These are phyloP conservation scores for Melanotaenia duboulayi DNA, from an alignment of 2,113 vertebrate species.

Conservation along the genomic window DNA sequence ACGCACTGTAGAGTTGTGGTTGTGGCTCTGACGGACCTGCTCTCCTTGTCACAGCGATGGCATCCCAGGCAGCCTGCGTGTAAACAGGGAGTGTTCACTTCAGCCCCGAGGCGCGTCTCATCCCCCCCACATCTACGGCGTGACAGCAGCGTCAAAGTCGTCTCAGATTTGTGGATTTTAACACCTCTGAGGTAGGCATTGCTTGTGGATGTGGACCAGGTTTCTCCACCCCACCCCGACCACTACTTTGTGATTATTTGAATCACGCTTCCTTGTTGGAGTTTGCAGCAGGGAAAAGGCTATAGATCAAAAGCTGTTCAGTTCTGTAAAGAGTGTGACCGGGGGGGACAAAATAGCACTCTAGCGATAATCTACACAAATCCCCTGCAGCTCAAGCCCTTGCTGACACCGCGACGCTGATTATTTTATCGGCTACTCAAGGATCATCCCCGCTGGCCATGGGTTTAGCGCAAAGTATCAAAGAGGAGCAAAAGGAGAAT, in stretches of 20 bases:
- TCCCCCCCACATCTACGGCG: constrained; percentile 25
- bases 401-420: constrained; percentile 66
- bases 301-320: constrained; percentile 57
- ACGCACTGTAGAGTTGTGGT: constrained; percentile 6
- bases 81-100: constrained; percentile 37
- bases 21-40: not conserved
- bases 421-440: constrained; percentile 69
- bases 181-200: constrained; percentile 56
- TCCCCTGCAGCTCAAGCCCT: constrained; percentile 70
- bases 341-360: constrained; percentile 76
- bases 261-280: constrained; percentile 24
- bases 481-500: constrained; percentile 23
- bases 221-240: not conserved
- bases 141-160: constrained; percentile 31
- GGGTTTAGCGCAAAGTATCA: constrained; percentile 46
- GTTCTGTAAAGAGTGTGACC: constrained; percentile 51
- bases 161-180: constrained; percentile 51
- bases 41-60: constrained; percentile 46
- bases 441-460: constrained; percentile 67
- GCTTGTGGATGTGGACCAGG: constrained; percentile 31
- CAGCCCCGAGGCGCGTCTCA: constrained; percentile 43
- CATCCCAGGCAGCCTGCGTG: constrained; percentile 34
- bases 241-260: constrained; percentile 15
- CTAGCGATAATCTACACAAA: constrained; percentile 80
- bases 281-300: constrained; percentile 53